Evolutionary conservation across 1,140 invertebrate genomes (phyloP).

Genomic region (Drosophila equinoxialis): DNA sequence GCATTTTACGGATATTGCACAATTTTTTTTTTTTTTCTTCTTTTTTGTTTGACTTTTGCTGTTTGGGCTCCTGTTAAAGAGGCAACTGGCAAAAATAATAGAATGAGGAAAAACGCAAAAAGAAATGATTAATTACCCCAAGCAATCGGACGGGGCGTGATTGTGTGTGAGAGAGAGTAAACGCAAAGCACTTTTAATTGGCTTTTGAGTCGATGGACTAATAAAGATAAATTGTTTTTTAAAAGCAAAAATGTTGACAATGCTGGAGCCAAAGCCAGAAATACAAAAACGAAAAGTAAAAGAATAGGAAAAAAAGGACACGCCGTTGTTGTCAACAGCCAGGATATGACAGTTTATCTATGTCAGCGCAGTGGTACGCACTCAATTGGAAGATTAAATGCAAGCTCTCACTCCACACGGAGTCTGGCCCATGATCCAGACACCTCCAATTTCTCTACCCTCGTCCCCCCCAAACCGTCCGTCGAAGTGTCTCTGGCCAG

Average conservation of each 20-base stretch:
- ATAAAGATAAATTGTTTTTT: slow-evolving; percentile 82
- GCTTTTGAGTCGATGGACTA: slow-evolving; percentile 78
- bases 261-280: slow-evolving; percentile 14
- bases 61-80: slow-evolving; percentile 33
- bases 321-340: slow-evolving; percentile 35
- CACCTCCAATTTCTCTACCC: not conserved
- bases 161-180: slow-evolving; percentile 54
- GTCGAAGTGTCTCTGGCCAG: not conserved
- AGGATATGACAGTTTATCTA: slow-evolving; percentile 76
- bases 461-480: not conserved
- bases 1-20: slow-evolving; percentile 81
- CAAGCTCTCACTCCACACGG: slow-evolving; percentile 35
- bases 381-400: slow-evolving; percentile 82
- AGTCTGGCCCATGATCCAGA: slow-evolving; percentile 3
- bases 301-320: slow-evolving; percentile 33
- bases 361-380: slow-evolving; percentile 73
- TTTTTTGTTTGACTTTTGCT: slow-evolving; percentile 12
- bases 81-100: slow-evolving; percentile 28
- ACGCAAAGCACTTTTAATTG: slow-evolving; percentile 77
- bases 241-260: slow-evolving; percentile 75
- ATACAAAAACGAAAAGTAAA: not conserved
- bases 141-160: slow-evolving; percentile 44
- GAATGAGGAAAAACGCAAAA: slow-evolving; percentile 8
- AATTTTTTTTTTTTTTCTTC: slow-evolving; percentile 52
- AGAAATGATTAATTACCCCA: slow-evolving; percentile 77